Percentiles rank a stretch among this genome's conserved stretches.
Conservation (phyloP, 2,797 vertebrate species). For the Morus bassanus region DNA sequence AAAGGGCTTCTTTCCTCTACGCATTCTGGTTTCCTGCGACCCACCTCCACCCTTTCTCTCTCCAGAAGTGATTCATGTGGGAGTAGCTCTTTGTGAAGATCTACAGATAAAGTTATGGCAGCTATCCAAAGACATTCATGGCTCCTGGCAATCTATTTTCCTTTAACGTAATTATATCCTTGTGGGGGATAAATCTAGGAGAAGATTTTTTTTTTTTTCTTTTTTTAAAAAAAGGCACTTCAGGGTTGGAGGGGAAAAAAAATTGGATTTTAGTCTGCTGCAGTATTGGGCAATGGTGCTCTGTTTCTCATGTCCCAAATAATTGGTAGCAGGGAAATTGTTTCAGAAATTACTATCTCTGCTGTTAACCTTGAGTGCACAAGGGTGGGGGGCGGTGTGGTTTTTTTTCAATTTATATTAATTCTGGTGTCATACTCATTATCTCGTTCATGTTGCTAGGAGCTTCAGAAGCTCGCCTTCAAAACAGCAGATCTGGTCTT, state of each 20-base stretch:
- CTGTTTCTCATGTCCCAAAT: background rate
- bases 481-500: background rate
- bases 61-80: slow-evolving; percentile 8
- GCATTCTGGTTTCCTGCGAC: background rate
- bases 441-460: slow-evolving; percentile 36
- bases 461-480: slow-evolving; percentile 15
- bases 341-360: slow-evolving; percentile 32
- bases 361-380: slow-evolving; percentile 17
- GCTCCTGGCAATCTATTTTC: slow-evolving; percentile 64
- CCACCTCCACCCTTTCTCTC: background rate
- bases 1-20: slow-evolving; percentile 15
- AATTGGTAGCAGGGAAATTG: slow-evolving; percentile 30
- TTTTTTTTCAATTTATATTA: slow-evolving; percentile 32
- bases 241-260: background rate
- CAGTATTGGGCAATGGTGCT: background rate
- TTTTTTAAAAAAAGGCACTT: background rate
- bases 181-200: slow-evolving; percentile 33
- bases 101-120: slow-evolving; percentile 41
- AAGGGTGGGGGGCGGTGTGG: background rate
- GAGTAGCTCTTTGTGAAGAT: slow-evolving; percentile 39
- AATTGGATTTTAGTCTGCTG: background rate
- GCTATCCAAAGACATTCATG: slow-evolving; percentile 38
- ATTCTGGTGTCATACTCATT: slow-evolving; percentile 53
- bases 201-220: background rate
- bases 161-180: slow-evolving; percentile 71